phyloP scores from a whole-genome alignment of 2,113 vertebrate species.

The Chamaea fasciata region DNA sequence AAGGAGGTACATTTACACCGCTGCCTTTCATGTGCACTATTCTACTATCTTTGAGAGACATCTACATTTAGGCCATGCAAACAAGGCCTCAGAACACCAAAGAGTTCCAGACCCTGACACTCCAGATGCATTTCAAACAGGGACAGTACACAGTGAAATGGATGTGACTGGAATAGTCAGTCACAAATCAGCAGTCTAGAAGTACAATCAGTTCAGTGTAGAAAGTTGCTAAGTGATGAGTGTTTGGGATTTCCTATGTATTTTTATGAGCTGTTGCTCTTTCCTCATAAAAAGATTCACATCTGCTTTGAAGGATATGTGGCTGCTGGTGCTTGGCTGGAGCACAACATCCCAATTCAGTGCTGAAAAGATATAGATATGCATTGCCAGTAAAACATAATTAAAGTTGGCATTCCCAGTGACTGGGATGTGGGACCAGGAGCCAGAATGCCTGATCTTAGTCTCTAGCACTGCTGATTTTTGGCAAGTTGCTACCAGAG shows the following conservation, averaged over 20 bases:
- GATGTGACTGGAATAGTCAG: not conserved
- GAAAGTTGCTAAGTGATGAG: not conserved
- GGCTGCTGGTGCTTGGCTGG: not conserved
- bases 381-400: constrained; percentile 29
- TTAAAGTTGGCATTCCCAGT: constrained; percentile 30
- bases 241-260: constrained; percentile 29
- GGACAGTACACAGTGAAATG: not conserved
- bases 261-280: constrained; percentile 27
- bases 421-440: not conserved
- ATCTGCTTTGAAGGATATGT: constrained; percentile 8
- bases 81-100: not conserved
- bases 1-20: not conserved
- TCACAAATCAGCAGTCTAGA: not conserved
- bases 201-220: not conserved
- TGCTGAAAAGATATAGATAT: not conserved
- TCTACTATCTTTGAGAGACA: not conserved
- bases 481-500: not conserved
- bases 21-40: not conserved
- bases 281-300: constrained; percentile 1
- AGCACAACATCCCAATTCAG: not conserved
- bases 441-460: constrained; percentile 10
- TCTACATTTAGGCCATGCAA: not conserved
- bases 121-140: not conserved
- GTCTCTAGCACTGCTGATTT: constrained; percentile 18
- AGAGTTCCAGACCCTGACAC: not conserved